phyloP scores from a whole-genome alignment of 2,888 invertebrate genomes.

The Ichneumon xanthorius region DNA sequence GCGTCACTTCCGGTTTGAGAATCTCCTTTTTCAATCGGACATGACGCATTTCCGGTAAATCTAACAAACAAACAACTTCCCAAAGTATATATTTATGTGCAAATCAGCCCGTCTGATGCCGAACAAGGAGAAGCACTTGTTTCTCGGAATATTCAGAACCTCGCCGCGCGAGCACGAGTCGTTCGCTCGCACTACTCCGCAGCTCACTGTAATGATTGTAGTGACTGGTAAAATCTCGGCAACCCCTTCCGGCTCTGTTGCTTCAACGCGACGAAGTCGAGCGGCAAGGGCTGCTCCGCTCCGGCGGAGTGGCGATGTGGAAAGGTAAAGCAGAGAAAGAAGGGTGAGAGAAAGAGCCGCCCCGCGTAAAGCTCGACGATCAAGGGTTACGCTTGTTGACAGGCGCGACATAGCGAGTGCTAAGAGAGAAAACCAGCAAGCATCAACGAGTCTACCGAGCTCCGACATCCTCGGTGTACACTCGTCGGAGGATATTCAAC shows the following conservation, averaged over 20 bases:
- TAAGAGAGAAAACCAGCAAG: slow-evolving; percentile 26
- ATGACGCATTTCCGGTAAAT: too few relatives aligned
- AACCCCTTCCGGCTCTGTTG: background rate
- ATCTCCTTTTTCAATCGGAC: too few relatives aligned
- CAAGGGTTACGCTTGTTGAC: slow-evolving; percentile 37
- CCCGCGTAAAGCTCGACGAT: slow-evolving; percentile 9
- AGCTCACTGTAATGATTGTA: slow-evolving; percentile 16
- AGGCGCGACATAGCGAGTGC: slow-evolving; percentile 14
- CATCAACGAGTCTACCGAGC: slow-evolving; percentile 14
- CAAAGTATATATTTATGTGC: background rate
- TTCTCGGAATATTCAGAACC: slow-evolving; percentile 14
- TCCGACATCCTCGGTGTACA: background rate
- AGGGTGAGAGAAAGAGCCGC: background rate
- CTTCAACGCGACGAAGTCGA: background rate
- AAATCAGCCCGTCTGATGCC: slow-evolving; percentile 5
- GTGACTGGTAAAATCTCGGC: slow-evolving; percentile 33
- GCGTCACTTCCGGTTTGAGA: too few relatives aligned
- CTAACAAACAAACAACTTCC: too few relatives aligned
- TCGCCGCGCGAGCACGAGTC: background rate
- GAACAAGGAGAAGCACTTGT: slow-evolving; percentile 20
- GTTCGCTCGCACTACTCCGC: background rate
- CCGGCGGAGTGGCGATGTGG: slow-evolving; percentile 2
- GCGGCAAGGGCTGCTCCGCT: slow-evolving; percentile 3
- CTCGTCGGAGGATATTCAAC: slow-evolving; percentile 47
- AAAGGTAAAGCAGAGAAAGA: background rate